A percentile compares a stretch with the other conserved stretches of the same genome.
These are phyloP conservation scores for Tamias sibiricus DNA, from an alignment of 2,113 vertebrate species.

Conservation along the genomic window DNA sequence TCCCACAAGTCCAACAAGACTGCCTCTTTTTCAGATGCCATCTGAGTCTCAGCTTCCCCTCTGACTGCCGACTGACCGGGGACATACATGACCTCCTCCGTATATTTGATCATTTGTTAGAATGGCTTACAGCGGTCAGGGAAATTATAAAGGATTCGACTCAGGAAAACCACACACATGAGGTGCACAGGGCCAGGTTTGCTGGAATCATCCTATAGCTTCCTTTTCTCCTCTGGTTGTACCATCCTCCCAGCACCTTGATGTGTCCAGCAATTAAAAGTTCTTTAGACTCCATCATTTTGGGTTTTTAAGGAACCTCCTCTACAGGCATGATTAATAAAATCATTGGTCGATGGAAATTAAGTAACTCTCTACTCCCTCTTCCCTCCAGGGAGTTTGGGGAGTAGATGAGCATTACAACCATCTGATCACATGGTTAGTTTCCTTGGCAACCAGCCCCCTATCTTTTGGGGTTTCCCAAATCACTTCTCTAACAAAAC, in stretches of 20 bases:
- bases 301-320: neutral
- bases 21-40: neutral
- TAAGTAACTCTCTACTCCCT: neutral
- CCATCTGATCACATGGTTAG: neutral
- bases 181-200: neutral
- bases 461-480: neutral
- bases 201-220: neutral
- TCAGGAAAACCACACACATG: neutral
- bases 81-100: neutral
- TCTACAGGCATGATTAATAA: neutral
- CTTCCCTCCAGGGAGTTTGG: neutral
- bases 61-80: neutral
- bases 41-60: neutral
- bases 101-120: neutral
- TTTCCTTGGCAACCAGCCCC: too few relatives aligned
- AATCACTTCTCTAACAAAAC: neutral
- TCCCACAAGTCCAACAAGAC: neutral
- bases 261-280: neutral
- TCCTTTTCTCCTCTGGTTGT: neutral
- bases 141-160: neutral
- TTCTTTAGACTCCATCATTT: neutral
- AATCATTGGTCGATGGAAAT: neutral
- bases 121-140: too few relatives aligned
- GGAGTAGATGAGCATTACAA: neutral
- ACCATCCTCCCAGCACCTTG: neutral